Evolutionary conservation across 2,797 vertebrate genomes (phyloP).

Genomic region (Crocodylus rhombifer): DNA sequence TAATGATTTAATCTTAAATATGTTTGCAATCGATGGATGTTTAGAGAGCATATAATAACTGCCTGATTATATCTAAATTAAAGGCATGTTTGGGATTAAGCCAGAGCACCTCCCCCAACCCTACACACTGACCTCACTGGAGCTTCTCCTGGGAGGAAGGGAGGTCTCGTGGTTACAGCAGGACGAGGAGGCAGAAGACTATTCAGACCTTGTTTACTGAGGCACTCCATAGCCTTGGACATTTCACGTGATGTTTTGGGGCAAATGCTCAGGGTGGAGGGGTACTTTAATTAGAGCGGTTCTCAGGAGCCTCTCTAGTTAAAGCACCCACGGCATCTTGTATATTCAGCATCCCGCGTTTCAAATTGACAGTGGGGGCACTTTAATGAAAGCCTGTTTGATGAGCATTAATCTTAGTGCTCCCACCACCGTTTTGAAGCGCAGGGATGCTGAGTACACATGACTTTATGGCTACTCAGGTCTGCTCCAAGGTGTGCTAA

Average conservation of each 20-base stretch:
- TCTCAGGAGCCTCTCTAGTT: no score
- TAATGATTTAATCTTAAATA: slow-evolving; percentile 12
- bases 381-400: no score
- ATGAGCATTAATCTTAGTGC: no score
- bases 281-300: no score
- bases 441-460: no score
- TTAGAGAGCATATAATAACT: background rate
- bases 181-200: background rate
- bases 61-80: slow-evolving; percentile 32
- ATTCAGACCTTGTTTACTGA: background rate
- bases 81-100: background rate
- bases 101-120: background rate
- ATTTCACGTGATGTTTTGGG: background rate
- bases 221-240: background rate
- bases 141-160: background rate
- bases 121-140: background rate
- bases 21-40: slow-evolving; percentile 46
- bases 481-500: no score
- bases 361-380: no score
- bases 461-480: no score
- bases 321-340: no score
- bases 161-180: background rate
- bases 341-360: no score
- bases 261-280: no score
- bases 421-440: no score